Base-by-base conservation (phyloP, 2,888 invertebrate genomes). In the Agrotis puta region DNA sequence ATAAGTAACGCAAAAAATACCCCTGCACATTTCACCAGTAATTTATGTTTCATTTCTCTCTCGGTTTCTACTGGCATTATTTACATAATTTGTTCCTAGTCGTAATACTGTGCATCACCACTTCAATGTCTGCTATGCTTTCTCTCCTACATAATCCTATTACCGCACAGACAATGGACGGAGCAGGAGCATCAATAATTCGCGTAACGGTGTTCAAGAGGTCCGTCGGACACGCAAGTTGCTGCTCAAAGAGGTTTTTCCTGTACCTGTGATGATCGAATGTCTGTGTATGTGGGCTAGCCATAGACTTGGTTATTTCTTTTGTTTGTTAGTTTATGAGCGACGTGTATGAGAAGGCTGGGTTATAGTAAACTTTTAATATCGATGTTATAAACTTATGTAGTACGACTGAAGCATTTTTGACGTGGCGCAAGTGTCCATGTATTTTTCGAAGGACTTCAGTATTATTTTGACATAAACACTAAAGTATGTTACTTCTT, bases 101-200 rank as follows among this genome's bases (percentile, higher is more conserved):
- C 33, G 56, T 3, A 56, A 14, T 56, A 56, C 56, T 56, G 56
- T n/a, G 13, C n/a, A 24, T 5, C 27, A 27, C 2, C 13, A 27
- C n/a, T 3, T 2, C 22, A 16, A 27, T 54, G 54, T 33, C 3
- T 11, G 14, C 33, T 56, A 56, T 33, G 20, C 16, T n/a, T 14
- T 45, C 33, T 24, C 76, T 57, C 24, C 56, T 45, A 27, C 24
- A 48, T 27, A 33, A 50, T 27, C 54, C 14, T 45, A 45, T 43
- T 56, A 61, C 43, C 9, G 48, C 45, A n/a, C 22, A 53, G 43
- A 48, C 75, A 58, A 22, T 43, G 22, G 16, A 14, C 7, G 6
- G 13, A 24, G 39, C 22, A 69, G 13, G n/a, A 20, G 16, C 48
- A 61, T 76, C 50, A 74, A 74, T 76, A 47, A 77, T 74, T 62